Evolutionary conservation across 2,113 vertebrate species (phyloP), one percentile per base, ranked within the genome.

Genomic region (Carlito syrichta): DNA sequence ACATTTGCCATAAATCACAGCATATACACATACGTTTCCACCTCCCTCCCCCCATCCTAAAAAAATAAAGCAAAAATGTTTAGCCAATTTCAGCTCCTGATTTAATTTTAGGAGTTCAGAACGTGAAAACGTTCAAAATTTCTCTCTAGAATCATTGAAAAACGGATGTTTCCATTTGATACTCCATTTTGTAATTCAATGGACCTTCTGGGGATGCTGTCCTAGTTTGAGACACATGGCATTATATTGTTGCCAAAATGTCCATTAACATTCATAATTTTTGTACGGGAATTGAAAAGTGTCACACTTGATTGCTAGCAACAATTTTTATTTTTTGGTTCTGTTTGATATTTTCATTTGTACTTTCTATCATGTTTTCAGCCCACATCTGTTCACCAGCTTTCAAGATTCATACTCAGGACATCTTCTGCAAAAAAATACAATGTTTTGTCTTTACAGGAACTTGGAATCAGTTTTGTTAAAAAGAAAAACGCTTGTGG

Each of bases 401-500:
- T 93, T 89, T 95, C 25, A 79, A 27, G 66, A 45, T 95, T 95
- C 94, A n/a, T 48, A 89, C 23, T 71, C 56, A 16, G 23, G 35
- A 38, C 76, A 79, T 58, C 89, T 96, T 96, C 81, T 86, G 50
- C 56, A 66, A 87, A 87, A 58, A 87, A 19, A 95, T 58, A 25
- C 19, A 77, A 71, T 73, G 62, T n/a, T 82, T n/a, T 82, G 14
- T 85, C 40, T 85, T 95, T 87, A 86, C 3, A 82, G 60, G 77
- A 91, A 91, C 69, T 90, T 89, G 22, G 54, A 56, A 56, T 56
- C n/a, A 69, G 54, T 56, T 83, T 91, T 66, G 54, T 87, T 84
- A 85, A 94, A 87, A 96, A 48, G 63, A 54, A 96, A 82, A 93
- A 69, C 45, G 71, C 60, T 78, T 95, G 73, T 82, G 60, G 81